Evolutionary conservation across 2,888 invertebrate genomes (phyloP), one percentile per base, ranked within the genome.

Genomic region (Pyrgus malvae): DNA sequence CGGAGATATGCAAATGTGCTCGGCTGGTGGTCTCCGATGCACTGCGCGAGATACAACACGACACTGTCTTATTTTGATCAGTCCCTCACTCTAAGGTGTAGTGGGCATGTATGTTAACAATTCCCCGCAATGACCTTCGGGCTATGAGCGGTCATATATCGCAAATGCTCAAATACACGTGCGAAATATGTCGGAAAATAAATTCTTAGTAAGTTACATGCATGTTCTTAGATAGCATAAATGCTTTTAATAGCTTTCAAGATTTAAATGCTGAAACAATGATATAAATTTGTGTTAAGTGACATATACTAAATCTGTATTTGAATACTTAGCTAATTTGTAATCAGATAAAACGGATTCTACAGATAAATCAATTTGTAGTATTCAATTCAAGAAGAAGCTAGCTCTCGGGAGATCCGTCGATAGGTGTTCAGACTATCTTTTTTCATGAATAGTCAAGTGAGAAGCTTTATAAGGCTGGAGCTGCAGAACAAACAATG

Each of bases 11-110:
- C 78, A 77, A 85, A 85, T 82, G 68, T 56, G 61, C 76, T 59
- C 65, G 59, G 70, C 70, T 71, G 83, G 83, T 84, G 83, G 85
- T 84, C 84, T 69, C 58, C 67, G 74, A 76, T 76, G 72, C 69
- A 62, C 56, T 61, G 55, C 57, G 38, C 57, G 44, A 57, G 59
- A 63, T 63, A 65, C 65, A 64, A 60, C 50, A 57, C 57, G 58
- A 57, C 63, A 61, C 65, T 65, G 70, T 66, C 66, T 69, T 63
- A 60, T 63, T 65, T 60, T 60, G 59, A 65, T 67, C 60, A 61
- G 61, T 57, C 58, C 48, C 38, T 48, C 46, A 41, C 45, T 56
- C 40, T 49, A 49, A 62, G 58, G 57, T 60, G 46, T 23, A 31
- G 53, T 38, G 45, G 60, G 49, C 53, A 48, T 16, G 51, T 46